A percentile compares a stretch with the other conserved stretches of the same genome.
Conservation (phyloP, 2,888 invertebrate species). For the Mythimna ferrago region DNA sequence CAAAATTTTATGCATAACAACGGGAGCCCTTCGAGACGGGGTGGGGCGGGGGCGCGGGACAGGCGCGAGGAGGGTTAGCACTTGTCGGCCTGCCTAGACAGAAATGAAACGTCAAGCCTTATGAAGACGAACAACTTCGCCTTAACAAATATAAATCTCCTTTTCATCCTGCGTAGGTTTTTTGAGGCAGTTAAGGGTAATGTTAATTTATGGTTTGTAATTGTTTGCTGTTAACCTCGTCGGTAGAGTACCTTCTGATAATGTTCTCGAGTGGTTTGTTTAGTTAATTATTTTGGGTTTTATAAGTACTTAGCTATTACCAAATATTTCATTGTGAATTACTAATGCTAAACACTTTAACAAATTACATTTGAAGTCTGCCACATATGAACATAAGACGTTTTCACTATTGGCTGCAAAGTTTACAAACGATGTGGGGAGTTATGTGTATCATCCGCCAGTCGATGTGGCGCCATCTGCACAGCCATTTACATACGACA, state of each 20-base stretch:
- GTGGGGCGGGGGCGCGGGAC: slow-evolving; percentile 65
- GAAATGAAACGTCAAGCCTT: slow-evolving; percentile 89
- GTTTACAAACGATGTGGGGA: slow-evolving; percentile 66
- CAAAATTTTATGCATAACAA: slow-evolving; percentile 91
- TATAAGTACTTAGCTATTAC: slow-evolving; percentile 5
- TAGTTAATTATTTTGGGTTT: slow-evolving; percentile 33
- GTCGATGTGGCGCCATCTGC: slow-evolving; percentile 76
- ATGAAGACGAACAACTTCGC: slow-evolving; percentile 89
- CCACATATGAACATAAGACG: slow-evolving; percentile 21
- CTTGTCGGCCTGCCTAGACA: slow-evolving; percentile 89
- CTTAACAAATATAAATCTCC: slow-evolving; percentile 89
- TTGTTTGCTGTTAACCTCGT: slow-evolving; percentile 71
- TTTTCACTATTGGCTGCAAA: slow-evolving; percentile 35
- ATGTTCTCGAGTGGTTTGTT: slow-evolving; percentile 59
- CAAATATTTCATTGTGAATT: slow-evolving; percentile 11
- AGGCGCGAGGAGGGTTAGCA: slow-evolving; percentile 80
- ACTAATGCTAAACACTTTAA: slow-evolving; percentile 26
- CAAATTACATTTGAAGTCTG: slow-evolving; percentile 28
- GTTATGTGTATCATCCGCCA: slow-evolving; percentile 65
- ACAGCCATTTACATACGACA: slow-evolving; percentile 87
- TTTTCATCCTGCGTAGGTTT: slow-evolving; percentile 82
- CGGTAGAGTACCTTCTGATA: slow-evolving; percentile 55
- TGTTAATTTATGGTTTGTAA: slow-evolving; percentile 82
- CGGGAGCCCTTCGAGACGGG: slow-evolving; percentile 80
- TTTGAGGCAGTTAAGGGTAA: slow-evolving; percentile 80